Evolutionary conservation across 2,888 invertebrate genomes (phyloP), one percentile per base, ranked within the genome.

Genomic region (Saturnia japonica): DNA sequence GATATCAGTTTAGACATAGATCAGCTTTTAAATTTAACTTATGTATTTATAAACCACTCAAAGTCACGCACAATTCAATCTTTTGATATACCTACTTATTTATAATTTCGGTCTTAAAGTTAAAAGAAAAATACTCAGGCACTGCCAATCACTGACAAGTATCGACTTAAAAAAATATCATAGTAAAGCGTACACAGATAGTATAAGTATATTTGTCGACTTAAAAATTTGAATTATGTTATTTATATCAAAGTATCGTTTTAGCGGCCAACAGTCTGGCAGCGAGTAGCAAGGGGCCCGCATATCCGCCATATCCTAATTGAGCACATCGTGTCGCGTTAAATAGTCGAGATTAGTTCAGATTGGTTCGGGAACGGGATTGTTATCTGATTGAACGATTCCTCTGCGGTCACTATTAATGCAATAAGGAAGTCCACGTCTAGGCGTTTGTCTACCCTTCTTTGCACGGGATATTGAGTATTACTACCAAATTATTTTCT

Each of bases 281-380:
- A 74, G 80, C 80, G 81, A 81, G 79, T 83, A 85, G 86, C 86
- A 86, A 90, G 92, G 91, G 91, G 92, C 93, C 94, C 94, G 94
- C 94, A 93, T 93, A 93, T 92, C 91, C 93, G 88, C 86, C 83
- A 82, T 79, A 83, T 84, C 91, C 91, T 94, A 94, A 93, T 94
- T 93, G 93, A 92, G 84, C 85, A 88, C 86, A 90, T 90, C 88
- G 88, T 87, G 82, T 80, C 88, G 93, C 92, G 93, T 93, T 94
- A 94, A 94, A 94, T 93, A 94, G 93, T 93, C 85, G 83, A 87
- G 91, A 90, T 89, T 89, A 94, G 93, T 93, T 85, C 83, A 86
- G 91, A 90, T 89, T 89, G 82, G 77, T 76, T 74, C 80, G 81
- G 91, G 86, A 83, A 85, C 85, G 82, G 85, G 88, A 90, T 89